A percentile compares a stretch with the other conserved stretches of the same genome.
Conservation (phyloP, 2,797 vertebrate species). For the Paedocypris micromegethes region DNA sequence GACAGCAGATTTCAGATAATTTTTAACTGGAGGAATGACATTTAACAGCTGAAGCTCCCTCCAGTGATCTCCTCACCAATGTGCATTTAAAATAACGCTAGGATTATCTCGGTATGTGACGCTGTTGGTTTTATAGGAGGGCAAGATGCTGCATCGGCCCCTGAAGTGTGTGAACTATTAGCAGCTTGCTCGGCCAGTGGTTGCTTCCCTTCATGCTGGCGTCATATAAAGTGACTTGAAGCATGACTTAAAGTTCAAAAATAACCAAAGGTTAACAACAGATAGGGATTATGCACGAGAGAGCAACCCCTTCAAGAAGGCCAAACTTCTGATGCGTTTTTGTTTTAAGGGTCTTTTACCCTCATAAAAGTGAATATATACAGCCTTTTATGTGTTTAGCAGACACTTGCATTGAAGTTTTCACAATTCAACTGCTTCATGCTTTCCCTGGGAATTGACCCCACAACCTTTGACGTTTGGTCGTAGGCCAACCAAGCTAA, state of each 20-base stretch:
- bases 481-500: too few relatives aligned
- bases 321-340: constrained; percentile 50
- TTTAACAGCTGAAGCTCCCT: constrained; percentile 67
- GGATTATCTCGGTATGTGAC: constrained; percentile 61
- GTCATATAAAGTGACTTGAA: constrained; percentile 53
- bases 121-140: constrained; percentile 60
- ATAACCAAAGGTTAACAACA: constrained; percentile 62
- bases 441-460: too few relatives aligned
- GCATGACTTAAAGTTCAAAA: constrained; percentile 59
- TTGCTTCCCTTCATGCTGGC: constrained; percentile 47
- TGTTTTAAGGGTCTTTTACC: constrained; percentile 8
- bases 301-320: constrained; percentile 36
- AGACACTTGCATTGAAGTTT: not conserved
- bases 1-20: constrained; percentile 61
- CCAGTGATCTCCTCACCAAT: constrained; percentile 41
- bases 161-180: constrained; percentile 59
- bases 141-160: constrained; percentile 58
- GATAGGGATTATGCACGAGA: constrained; percentile 49
- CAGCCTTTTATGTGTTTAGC: not conserved
- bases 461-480: too few relatives aligned
- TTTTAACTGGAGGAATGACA: constrained; percentile 63
- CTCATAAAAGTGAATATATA: too few relatives aligned
- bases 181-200: constrained; percentile 47
- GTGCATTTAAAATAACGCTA: constrained; percentile 52
- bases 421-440: too few relatives aligned